Evolutionary conservation across 2,888 invertebrate genomes (phyloP).

Genomic region (Agrotis ipsilon): DNA sequence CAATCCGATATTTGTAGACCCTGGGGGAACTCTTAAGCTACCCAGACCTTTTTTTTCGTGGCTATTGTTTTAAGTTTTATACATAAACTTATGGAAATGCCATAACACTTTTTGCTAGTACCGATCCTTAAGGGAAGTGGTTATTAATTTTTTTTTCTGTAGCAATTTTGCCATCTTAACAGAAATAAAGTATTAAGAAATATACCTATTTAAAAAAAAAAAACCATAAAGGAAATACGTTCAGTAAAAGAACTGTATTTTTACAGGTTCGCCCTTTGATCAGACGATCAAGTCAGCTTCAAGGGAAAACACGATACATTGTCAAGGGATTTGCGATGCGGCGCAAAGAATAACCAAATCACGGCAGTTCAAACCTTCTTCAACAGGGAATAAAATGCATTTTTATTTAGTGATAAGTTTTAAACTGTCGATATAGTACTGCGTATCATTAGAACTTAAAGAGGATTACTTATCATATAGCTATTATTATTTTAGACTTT

Average conservation of each 20-base stretch:
- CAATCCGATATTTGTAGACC: no score
- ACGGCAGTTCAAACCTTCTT: slow-evolving; percentile 53
- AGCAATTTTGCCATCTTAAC: not conserved
- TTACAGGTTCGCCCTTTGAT: slow-evolving; percentile 58
- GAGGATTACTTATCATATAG: no score
- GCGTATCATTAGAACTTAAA: not conserved
- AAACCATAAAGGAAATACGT: slow-evolving; percentile 22
- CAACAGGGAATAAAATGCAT: slow-evolving; percentile 56
- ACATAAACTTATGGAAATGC: no score
- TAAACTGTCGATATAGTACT: no score
- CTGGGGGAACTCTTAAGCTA: no score
- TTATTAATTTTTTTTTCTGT: no score
- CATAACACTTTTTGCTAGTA: no score
- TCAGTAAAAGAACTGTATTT: slow-evolving; percentile 39
- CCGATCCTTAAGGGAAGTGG: no score
- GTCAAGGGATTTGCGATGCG: slow-evolving; percentile 65
- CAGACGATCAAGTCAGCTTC: slow-evolving; percentile 51
- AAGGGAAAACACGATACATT: slow-evolving; percentile 59
- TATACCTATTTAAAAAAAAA: slow-evolving; percentile 9
- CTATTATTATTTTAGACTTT: no score
- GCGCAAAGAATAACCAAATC: slow-evolving; percentile 61
- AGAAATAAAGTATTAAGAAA: slow-evolving; percentile 5
- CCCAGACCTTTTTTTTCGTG: no score
- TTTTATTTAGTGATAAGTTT: slow-evolving; percentile 28
- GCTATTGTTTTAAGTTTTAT: no score